Conservation (phyloP, 1,140 invertebrate genomes). For the Cyclina sinensis region DNA sequence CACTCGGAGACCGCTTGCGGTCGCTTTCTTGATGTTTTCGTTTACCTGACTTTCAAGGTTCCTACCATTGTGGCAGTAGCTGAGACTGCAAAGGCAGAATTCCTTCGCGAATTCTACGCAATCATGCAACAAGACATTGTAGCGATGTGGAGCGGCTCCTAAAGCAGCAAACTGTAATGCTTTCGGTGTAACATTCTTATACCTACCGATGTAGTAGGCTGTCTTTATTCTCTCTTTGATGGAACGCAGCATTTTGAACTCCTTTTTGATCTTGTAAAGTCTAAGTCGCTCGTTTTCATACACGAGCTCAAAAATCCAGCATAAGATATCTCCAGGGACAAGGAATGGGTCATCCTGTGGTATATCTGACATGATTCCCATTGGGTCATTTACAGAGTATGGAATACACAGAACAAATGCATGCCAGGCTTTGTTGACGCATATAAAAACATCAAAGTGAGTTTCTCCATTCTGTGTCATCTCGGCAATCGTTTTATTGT, state of each 20-base stretch:
- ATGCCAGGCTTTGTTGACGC: constrained; percentile 67
- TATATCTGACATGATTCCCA: not conserved
- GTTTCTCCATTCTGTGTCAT: not conserved
- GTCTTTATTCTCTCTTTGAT: constrained; percentile 52
- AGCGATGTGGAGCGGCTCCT: constrained; percentile 60
- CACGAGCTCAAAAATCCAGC: constrained; percentile 46
- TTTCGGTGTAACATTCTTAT: constrained; percentile 1
- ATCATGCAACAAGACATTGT: constrained; percentile 63
- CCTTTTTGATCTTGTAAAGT: constrained; percentile 57
- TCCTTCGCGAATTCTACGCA: constrained; percentile 68
- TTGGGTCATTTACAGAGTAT: not conserved
- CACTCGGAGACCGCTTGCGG: constrained; percentile 59
- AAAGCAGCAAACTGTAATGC: constrained; percentile 62
- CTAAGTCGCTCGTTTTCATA: constrained; percentile 57
- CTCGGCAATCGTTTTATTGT: not conserved
- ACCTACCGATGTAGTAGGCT: constrained; percentile 58
- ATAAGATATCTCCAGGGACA: not conserved
- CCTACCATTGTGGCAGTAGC: constrained; percentile 50
- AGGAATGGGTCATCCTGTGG: constrained; percentile 47
- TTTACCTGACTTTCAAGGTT: constrained; percentile 43
- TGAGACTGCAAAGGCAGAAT: constrained; percentile 59
- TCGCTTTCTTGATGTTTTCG: constrained; percentile 48
- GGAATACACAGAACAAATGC: constrained; percentile 62
- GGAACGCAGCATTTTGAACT: constrained; percentile 26
- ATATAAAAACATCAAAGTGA: constrained; percentile 66